Evolutionary conservation across 64 coral and sea anemone genomes (phyloP), one percentile per base, ranked within the genome.

Genomic region (Porites lutea): DNA sequence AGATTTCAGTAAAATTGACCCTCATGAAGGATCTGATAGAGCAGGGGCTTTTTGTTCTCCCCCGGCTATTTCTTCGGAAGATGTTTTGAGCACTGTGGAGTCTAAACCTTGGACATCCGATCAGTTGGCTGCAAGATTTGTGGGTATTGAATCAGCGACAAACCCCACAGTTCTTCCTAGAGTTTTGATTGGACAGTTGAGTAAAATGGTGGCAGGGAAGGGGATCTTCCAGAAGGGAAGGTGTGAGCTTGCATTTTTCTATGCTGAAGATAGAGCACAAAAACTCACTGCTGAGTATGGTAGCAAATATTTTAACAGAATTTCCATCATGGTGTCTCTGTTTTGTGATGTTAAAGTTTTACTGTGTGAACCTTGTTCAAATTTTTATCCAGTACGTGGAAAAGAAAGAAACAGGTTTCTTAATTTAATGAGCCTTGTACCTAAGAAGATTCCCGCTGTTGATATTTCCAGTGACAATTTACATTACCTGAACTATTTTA

Each of bases 1-100:
- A 19, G 97, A 99, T 88, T 96, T 99, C 75, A 93, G 91, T 69
- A 99, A 96, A 92, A 88, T 99, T 53, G 97, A 99, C 82, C 93
- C 91, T 4, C 92, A 96, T 66, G 88, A 88, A 70, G 85, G 86
- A 47, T 79, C 88, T 4, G 21, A 66, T 2, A 58, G 58, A 7
- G 94, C 74, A 59, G 67, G 88, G 45, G 67, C 73, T 1, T n/a
- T 77, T 13, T 97, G 97, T 27, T 91, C 62, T 79, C 73, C 91
- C 13, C 97, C 97, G 5, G 91, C 95, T 18, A 89, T 99, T 27
- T 71, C 73, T 12, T 99, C 97, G 21, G 69, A 93, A 47, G 94
- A 96, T 78, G 86, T 99, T 52, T 93, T 99, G 27, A 18, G 72
- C 15, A 69, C 59, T 8, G 71, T 96, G 16, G 20, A 88, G 74